Evolutionary conservation across 2,888 invertebrate species (phyloP), one percentile per base, ranked within the genome.

Genomic region (Drosophila pseudotakahashii): DNA sequence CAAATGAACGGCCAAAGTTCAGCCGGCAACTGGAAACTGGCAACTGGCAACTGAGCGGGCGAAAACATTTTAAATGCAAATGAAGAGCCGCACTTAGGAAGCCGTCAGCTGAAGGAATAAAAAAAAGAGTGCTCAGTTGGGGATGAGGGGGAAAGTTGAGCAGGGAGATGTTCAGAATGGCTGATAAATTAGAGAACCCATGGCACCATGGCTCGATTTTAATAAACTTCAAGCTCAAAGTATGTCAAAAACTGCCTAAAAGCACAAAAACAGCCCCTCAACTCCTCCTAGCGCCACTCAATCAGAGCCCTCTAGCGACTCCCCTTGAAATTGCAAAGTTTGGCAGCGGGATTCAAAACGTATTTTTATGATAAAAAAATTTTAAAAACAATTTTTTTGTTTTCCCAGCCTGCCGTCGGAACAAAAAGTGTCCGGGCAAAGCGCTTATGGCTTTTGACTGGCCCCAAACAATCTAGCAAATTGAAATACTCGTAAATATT

Each of bases 61-160:
- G 79, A 83, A 80, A 86, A 76, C 75, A 83, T 84, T 86, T 84
- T 84, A 86, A 86, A 83, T 84, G 84, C 81, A 86, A 84, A 87
- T 84, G 78, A 84, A 86, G 83, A 83, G 77, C 71, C 81, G 54
- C 83, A 81, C 79, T 83, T 83, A 75, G 75, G 62, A 72, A 60
- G 78, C 82, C 78, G 77, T 77, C 75, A 73, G 82, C 66, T 57
- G 69, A 51, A 13, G 26, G 10, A 19, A n/a, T n/a, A n/a, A 16
- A 39, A 36, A 52, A 36, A 44, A 57, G 39, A 45, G 19, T 60
- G 66, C 16, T 19, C 19, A 16, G 14, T 11, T 10, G 6, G 11
- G 47, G 14, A 13, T 41, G 42, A 3, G 2, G 51, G 51, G 39
- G 26, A 26, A 26, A 26, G 26, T 26, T 26, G 26, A 53, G 62